phyloP scores from a whole-genome alignment of 2,113 vertebrate species.

The Hylia prasina region DNA sequence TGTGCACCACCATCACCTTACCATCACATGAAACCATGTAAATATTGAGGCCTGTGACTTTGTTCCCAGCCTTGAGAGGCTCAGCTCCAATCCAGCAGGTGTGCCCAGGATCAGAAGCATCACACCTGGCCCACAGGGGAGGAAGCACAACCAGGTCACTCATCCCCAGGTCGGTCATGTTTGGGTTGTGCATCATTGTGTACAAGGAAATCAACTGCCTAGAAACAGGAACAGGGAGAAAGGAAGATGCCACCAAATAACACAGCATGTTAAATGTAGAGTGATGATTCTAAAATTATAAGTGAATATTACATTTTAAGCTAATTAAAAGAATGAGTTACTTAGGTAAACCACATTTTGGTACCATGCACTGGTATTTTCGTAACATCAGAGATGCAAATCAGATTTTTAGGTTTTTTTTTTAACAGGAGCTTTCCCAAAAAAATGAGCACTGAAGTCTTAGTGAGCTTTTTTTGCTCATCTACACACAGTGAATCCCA shows the following conservation, averaged over 20 bases:
- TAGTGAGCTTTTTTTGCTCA: not conserved
- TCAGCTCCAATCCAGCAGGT: slow-evolving; percentile 91
- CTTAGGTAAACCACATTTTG: not conserved
- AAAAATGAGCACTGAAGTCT: not conserved
- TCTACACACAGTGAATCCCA: not conserved
- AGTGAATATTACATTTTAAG: not conserved
- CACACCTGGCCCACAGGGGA: slow-evolving; percentile 90
- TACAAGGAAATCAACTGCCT: slow-evolving; percentile 91
- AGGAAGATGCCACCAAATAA: not conserved
- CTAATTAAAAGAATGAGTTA: not conserved
- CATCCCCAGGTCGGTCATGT: slow-evolving; percentile 62
- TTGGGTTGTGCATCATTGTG: slow-evolving; percentile 83
- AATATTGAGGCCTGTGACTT: slow-evolving; percentile 76
- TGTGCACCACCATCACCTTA: slow-evolving; percentile 26
- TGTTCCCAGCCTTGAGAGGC: slow-evolving; percentile 64
- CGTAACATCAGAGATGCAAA: not conserved
- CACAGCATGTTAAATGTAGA: not conserved
- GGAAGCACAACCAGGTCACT: slow-evolving; percentile 54
- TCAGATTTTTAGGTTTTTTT: not conserved
- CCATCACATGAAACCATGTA: slow-evolving; percentile 80
- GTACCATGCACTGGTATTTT: not conserved
- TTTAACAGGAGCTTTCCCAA: not conserved
- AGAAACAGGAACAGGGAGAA: not conserved
- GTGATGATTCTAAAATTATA: not conserved
- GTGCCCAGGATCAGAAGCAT: slow-evolving; percentile 80